Base-by-base conservation (phyloP, 2,113 vertebrate genomes). In the Dissostichus mawsoni region DNA sequence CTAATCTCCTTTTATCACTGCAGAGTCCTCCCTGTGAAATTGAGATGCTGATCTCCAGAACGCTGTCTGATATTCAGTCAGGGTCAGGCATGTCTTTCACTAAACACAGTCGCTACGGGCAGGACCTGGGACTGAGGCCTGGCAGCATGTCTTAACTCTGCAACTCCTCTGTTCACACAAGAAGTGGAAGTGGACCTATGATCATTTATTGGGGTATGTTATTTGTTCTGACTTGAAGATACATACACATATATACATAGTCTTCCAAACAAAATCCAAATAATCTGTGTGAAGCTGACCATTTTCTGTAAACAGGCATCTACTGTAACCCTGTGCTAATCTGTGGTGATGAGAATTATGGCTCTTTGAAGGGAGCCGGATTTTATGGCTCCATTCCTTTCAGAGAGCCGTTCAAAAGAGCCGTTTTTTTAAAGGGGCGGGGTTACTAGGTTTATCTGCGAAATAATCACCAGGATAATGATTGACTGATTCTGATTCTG, bases 131-230 rank as follows among this genome's bases (percentile, higher is more conserved):
- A 85, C 94, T 10, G 74, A 82, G 65, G 93, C 95, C 0, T 99
- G 98, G 98, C 95, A 99, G 58, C 94, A 94, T 17, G 74, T 99
- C 58, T 96, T 95, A 74, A 95, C 97, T 3, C 77, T 98, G 58
- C 96, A 97, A 12, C 95, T 99, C 1, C 93, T 99, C n/a, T 99
- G 98, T 85, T 92, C 93, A 69, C 95, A 95, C 51, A 94, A 96
- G 81, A 96, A 95, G 58, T 99, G 98, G 98, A 82, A 95, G 18
- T 99, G 98, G 98, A 98, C 96, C 9, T 96, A 97, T 63, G 94
- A 97, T 41, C 92, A 96, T 77, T 78, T 99, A 48, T 95, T 99
- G 86, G 94, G 97, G 98, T 98, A 90, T 74, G 76, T 59, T 67
- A 0, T 25, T 63, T 20, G 12, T 20, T 45, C 29, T 11, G 6